Conservation (phyloP, 2,888 invertebrate genomes). For the Cantharis rufa region DNA sequence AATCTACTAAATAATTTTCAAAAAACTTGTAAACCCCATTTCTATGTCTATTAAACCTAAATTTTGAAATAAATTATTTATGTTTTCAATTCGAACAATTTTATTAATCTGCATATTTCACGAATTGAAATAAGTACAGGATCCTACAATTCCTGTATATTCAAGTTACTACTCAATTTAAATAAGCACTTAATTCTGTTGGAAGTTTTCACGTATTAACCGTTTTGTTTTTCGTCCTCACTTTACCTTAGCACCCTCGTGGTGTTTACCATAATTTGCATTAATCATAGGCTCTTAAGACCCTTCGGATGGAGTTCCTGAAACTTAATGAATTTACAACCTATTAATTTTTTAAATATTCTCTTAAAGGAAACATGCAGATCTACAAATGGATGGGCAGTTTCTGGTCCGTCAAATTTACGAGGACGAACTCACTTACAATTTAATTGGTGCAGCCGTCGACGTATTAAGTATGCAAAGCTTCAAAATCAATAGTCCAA, state of each 20-base stretch:
- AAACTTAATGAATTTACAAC: neutral
- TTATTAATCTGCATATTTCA: no score
- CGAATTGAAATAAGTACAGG: no score
- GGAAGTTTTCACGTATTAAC: neutral
- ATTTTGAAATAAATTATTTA: no score
- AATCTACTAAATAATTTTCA: no score
- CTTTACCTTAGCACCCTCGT: neutral
- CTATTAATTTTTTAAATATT: constrained; percentile 8
- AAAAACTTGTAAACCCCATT: no score
- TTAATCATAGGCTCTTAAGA: neutral
- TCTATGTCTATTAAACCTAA: no score
- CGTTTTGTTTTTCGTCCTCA: neutral
- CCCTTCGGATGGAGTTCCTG: neutral
- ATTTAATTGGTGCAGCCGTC: constrained; percentile 88
- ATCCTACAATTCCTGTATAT: neutral
- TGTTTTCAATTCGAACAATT: neutral
- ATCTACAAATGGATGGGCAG: constrained; percentile 92
- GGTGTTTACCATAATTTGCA: neutral
- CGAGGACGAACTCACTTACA: constrained; percentile 94
- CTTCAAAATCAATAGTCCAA: constrained; percentile 48
- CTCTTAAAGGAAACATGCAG: constrained; percentile 81
- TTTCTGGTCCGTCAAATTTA: constrained; percentile 94
- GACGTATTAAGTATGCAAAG: constrained; percentile 78
- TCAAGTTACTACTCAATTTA: neutral
- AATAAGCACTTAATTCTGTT: neutral